These are phyloP conservation scores for Ophion ventricosus DNA, from an alignment of 2,888 invertebrate genomes.

Conservation along the genomic window DNA sequence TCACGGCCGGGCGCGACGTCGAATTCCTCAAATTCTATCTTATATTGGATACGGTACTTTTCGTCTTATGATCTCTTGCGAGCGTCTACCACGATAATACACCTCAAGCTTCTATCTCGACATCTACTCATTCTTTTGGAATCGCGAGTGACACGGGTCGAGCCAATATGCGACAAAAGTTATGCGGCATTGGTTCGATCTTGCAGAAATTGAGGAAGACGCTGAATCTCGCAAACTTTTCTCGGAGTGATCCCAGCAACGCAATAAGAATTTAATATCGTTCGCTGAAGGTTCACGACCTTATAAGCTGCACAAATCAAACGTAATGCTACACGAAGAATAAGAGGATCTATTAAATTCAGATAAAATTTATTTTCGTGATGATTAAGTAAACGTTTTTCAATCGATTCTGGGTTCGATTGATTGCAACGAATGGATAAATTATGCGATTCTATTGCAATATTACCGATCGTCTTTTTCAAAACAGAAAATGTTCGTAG, in stretches of 20 bases:
- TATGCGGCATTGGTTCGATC: constrained; percentile 70
- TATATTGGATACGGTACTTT: constrained; percentile 73
- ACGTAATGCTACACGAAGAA: not conserved
- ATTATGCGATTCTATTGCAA: no score
- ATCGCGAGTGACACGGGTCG: constrained; percentile 53
- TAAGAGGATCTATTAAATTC: not conserved
- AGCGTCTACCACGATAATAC: constrained; percentile 32
- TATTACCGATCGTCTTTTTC: no score
- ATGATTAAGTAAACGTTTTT: not conserved
- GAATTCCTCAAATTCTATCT: constrained; percentile 66
- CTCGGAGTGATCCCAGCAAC: constrained; percentile 17
- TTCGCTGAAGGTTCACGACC: not conserved
- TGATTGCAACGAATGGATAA: no score
- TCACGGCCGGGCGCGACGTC: constrained; percentile 60
- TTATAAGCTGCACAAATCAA: not conserved
- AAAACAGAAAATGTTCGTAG: no score
- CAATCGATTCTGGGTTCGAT: no score
- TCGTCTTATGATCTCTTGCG: constrained; percentile 59
- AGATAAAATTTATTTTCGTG: not conserved
- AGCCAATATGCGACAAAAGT: constrained; percentile 75
- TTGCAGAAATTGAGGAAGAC: constrained; percentile 65
- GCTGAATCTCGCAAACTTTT: constrained; percentile 75
- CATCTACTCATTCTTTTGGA: constrained; percentile 35
- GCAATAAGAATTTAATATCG: constrained; percentile 38
- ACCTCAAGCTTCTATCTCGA: constrained; percentile 24